Evolutionary conservation across 2,888 invertebrate genomes (phyloP), one percentile per base, ranked within the genome.

Genomic region (Phengaris alcon): DNA sequence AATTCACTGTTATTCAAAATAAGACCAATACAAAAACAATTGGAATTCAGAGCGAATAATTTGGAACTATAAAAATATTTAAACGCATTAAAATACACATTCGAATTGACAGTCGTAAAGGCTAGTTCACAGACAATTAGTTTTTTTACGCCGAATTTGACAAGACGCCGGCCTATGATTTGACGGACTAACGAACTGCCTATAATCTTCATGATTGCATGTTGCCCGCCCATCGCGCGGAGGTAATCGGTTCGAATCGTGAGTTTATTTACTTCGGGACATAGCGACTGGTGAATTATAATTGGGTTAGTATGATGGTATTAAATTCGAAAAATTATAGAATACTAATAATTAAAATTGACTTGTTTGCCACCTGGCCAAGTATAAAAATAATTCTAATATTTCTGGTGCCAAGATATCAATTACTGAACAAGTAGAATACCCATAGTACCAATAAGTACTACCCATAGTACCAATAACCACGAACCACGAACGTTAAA

Each of bases 181-280:
- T 90, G 90, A 89, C 84, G 88, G 85, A 81, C 88, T 91, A 91
- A 93, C 91, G 90, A 90, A 85, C 88, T 85, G 85, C 83, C 87
- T 88, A 86, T 92, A 93, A 93, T 93, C 89, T 64, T 12, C 35
- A 9, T 64, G 64, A 64, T 64, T 64, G 12, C 6, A 64, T 15
- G 64, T 64, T 64, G 64, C 64, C 64, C 64, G 64, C 64, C 64
- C 64, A 64, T 44, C 64, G 64, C 64, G 64, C 64, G 64, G 64
- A 64, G 64, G 44, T 64, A 64, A 64, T 64, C 35, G 64, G 64
- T 64, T 64, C 64, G 64, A 64, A 64, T 64, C 64, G 35, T 44
- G 35, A 64, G 12, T 44, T 64, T 64, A 64, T 64, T 64, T 64
- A 64, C 64, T 35, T 44, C 64, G 44, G 64, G 64, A 64, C 35